These are phyloP conservation scores for Agelaius tricolor DNA, from an alignment of 2,113 vertebrate species.

Conservation along the genomic window DNA sequence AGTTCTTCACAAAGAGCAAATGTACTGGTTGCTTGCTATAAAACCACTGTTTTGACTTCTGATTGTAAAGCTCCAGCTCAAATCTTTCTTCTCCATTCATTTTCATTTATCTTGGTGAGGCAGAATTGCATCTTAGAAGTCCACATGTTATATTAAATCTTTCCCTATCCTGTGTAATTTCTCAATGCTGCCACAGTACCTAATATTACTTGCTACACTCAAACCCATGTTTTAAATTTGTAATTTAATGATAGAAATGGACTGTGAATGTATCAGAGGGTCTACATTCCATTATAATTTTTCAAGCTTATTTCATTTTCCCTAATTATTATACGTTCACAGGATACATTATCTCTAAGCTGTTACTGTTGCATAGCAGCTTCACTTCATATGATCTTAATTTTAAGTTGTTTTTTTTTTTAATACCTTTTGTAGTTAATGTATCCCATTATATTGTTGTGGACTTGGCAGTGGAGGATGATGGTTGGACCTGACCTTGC, in stretches of 20 bases:
- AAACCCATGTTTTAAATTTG: not conserved
- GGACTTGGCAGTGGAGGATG: not conserved
- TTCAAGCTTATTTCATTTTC: not conserved
- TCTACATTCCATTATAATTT: not conserved
- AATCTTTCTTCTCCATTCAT: not conserved
- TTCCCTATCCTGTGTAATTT: not conserved
- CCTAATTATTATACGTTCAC: not conserved
- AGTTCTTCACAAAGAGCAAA: not conserved
- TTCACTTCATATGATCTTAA: not conserved
- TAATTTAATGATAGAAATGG: not conserved
- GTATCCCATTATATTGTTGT: not conserved
- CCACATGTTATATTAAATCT: not conserved
- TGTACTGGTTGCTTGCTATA: not conserved
- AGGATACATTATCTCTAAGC: not conserved
- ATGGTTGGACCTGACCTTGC: not conserved
- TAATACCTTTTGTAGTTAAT: not conserved
- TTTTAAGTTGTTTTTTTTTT: not conserved
- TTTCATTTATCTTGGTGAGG: not conserved
- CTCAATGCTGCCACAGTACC: not conserved
- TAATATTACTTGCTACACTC: not conserved
- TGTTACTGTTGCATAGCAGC: not conserved
- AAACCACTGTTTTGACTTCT: not conserved
- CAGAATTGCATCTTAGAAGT: not conserved
- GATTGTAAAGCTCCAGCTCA: not conserved
- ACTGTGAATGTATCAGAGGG: not conserved